Percentiles rank a stretch among this genome's conserved stretches.
Conservation (phyloP, 2,797 vertebrate species). For the Petrocephalus sullivani region DNA sequence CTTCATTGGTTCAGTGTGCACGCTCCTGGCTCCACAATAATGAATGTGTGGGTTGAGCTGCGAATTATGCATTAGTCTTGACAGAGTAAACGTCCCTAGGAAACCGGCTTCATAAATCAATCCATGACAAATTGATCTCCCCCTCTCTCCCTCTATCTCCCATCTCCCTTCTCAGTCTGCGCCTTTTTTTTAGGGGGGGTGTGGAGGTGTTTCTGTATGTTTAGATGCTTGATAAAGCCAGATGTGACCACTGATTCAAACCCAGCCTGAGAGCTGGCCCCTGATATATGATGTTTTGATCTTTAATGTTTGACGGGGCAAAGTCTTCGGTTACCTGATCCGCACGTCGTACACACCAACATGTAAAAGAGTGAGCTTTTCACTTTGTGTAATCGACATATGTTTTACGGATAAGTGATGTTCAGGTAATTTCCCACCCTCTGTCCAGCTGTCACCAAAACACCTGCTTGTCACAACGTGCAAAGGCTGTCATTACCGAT, state of each 20-base stretch:
- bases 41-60: constrained; percentile 27
- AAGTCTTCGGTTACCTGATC: neutral
- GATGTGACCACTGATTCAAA: neutral
- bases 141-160: constrained; percentile 25
- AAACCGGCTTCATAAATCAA: constrained; percentile 35
- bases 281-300: constrained; percentile 8
- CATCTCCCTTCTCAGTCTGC: constrained; percentile 6
- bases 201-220: neutral
- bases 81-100: constrained; percentile 30
- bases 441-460: neutral
- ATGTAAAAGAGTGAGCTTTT: neutral
- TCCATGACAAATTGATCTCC: constrained; percentile 33
- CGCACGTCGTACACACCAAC: neutral
- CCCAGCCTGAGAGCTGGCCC: neutral
- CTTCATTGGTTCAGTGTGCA: neutral
- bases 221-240: constrained; percentile 8
- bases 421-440: neutral
- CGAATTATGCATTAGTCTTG: constrained; percentile 32
- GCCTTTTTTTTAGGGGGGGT: no score
- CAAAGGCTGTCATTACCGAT: neutral
- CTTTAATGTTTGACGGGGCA: neutral
- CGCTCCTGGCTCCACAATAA: constrained; percentile 21
- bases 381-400: neutral
- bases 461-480: neutral
- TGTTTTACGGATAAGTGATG: neutral